Percentiles rank a stretch among this genome's conserved stretches.
Conservation (phyloP, 2,797 vertebrate genomes). For the Pipistrellus pygmaeus region DNA sequence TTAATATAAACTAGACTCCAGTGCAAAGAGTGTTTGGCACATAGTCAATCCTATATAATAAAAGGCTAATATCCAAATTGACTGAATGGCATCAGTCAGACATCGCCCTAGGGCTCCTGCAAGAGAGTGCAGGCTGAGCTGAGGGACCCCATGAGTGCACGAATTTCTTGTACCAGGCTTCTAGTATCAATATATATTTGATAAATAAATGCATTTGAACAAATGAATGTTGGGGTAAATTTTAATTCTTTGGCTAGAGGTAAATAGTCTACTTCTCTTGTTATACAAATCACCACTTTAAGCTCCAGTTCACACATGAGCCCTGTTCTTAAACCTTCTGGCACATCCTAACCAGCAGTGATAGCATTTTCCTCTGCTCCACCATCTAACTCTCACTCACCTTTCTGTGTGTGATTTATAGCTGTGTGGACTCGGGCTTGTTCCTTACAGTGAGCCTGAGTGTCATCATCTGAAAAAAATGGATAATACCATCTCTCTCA, state of each 20-base stretch:
- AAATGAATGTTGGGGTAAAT: neutral
- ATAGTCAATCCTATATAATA: neutral
- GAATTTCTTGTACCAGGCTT: too few species aligned
- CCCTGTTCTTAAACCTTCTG: neutral
- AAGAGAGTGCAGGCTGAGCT: too few species aligned
- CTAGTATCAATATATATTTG: neutral
- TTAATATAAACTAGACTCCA: conserved; percentile 19
- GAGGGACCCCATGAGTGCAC: too few species aligned
- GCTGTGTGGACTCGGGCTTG: neutral
- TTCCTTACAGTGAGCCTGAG: neutral
- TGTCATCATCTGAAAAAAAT: conserved; percentile 32
- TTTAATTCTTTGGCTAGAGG: conserved; percentile 8
- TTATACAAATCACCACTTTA: conserved; percentile 8
- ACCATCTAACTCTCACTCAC: neutral
- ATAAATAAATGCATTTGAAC: conserved; percentile 48
- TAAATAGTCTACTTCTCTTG: neutral
- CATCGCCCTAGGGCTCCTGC: too few species aligned
- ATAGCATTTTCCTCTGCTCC: neutral
- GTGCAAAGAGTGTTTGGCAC: neutral
- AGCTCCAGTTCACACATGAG: neutral
- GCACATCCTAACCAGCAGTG: neutral
- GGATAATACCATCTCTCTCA: neutral
- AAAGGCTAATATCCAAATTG: too few species aligned
- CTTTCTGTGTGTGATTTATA: conserved; percentile 26
- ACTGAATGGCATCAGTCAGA: too few species aligned